Conservation (phyloP, 2,888 invertebrate species). For the Mythimna impura region DNA sequence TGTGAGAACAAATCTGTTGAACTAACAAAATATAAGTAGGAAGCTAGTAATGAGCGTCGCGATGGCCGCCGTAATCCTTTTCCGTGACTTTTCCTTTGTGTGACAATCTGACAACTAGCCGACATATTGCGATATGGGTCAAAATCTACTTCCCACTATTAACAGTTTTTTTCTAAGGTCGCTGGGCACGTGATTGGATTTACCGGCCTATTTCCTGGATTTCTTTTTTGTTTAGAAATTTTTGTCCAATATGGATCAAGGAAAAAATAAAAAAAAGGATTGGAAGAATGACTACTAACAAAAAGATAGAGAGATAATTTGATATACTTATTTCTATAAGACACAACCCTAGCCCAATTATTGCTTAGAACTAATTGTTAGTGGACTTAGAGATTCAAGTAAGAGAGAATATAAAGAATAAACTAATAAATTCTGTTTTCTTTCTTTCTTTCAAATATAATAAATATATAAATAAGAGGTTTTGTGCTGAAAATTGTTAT, state of each 20-base stretch:
- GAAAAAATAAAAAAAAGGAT: not conserved
- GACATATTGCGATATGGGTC: slow-evolving; percentile 13
- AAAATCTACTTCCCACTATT: not conserved
- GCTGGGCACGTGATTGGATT: not conserved
- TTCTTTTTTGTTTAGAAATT: not conserved
- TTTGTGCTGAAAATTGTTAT: not conserved
- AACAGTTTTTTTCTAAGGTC: not conserved
- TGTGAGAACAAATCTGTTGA: not conserved
- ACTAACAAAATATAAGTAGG: slow-evolving; percentile 16
- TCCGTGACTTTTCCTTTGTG: slow-evolving; percentile 6
- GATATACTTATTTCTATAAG: not conserved
- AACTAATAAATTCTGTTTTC: too few relatives aligned
- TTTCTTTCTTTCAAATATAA: too few relatives aligned
- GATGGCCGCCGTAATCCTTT: slow-evolving; percentile 29
- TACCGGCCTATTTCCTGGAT: not conserved
- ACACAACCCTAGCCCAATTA: not conserved
- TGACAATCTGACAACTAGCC: slow-evolving; percentile 14
- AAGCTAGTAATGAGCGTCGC: slow-evolving; percentile 44
- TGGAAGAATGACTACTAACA: too few relatives aligned
- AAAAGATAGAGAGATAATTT: not conserved
- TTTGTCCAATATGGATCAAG: not conserved
- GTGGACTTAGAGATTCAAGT: not conserved
- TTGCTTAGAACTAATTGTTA: not conserved
- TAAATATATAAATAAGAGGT: not conserved
- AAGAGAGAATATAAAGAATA: too few relatives aligned